Conservation (phyloP, 2,797 vertebrate genomes). For the Steatocranus sp. region DNA sequence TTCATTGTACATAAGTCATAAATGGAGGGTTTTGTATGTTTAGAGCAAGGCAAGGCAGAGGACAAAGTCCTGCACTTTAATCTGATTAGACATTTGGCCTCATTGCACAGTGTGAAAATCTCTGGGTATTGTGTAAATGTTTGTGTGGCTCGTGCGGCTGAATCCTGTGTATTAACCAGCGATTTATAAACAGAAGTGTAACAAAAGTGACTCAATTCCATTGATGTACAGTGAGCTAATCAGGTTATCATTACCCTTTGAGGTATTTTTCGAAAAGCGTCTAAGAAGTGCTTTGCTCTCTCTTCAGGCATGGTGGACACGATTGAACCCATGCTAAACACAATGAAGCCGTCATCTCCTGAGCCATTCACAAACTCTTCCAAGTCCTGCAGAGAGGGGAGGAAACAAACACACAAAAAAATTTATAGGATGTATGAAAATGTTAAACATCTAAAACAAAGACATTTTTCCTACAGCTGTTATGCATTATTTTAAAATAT, state of each 20-base stretch:
- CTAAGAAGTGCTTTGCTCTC: conserved; percentile 79
- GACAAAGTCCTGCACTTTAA: background rate
- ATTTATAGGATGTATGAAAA: background rate
- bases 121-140: background rate
- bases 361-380: conserved; percentile 88
- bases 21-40: background rate
- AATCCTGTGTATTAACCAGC: background rate
- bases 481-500: background rate
- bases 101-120: background rate
- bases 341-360: conserved; percentile 87
- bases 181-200: background rate
- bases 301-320: conserved; percentile 81
- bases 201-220: background rate
- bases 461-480: background rate
- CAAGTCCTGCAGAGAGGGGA: conserved; percentile 78
- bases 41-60: background rate
- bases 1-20: background rate
- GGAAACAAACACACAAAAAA: background rate
- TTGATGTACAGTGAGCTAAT: background rate
- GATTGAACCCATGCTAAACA: conserved; percentile 92
- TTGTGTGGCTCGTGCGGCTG: background rate
- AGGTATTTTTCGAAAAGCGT: conserved; percentile 84
- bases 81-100: background rate
- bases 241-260: conserved; percentile 79
- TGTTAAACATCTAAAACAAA: background rate